Evolutionary conservation across 2,888 invertebrate genomes (phyloP).

Genomic region (Euplagia quadripunctaria): DNA sequence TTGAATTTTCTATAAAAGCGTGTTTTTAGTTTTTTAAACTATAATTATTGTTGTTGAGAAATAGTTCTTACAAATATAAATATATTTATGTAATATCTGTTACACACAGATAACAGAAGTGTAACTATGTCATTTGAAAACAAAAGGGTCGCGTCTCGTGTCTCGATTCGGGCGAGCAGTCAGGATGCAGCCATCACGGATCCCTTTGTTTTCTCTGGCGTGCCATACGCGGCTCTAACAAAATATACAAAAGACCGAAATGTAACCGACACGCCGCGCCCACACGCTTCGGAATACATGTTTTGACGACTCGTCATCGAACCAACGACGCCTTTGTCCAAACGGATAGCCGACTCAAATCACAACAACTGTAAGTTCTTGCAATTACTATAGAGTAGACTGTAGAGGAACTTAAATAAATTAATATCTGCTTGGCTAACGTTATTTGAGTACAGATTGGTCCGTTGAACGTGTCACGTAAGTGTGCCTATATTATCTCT

Average conservation of each 20-base stretch:
- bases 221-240: slow-evolving; percentile 75
- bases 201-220: slow-evolving; percentile 77
- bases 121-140: slow-evolving; percentile 43
- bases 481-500: too few relatives aligned
- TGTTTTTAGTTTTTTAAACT: too few relatives aligned
- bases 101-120: not conserved
- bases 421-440: not conserved
- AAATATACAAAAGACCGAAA: slow-evolving; percentile 82
- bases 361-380: slow-evolving; percentile 28
- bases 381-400: not conserved
- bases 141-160: slow-evolving; percentile 58
- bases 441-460: too few relatives aligned
- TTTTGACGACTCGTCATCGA: slow-evolving; percentile 68
- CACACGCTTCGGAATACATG: slow-evolving; percentile 71
- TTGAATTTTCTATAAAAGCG: too few relatives aligned
- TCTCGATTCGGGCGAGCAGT: slow-evolving; percentile 29
- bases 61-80: not conserved
- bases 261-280: slow-evolving; percentile 75
- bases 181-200: slow-evolving; percentile 76
- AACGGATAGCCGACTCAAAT: slow-evolving; percentile 28
- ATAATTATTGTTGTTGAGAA: too few relatives aligned
- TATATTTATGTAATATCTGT: not conserved
- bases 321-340: slow-evolving; percentile 44
- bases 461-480: not conserved
- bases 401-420: not conserved